phyloP scores from a whole-genome alignment of 2,888 invertebrate species.

The Pollenia angustigena region DNA sequence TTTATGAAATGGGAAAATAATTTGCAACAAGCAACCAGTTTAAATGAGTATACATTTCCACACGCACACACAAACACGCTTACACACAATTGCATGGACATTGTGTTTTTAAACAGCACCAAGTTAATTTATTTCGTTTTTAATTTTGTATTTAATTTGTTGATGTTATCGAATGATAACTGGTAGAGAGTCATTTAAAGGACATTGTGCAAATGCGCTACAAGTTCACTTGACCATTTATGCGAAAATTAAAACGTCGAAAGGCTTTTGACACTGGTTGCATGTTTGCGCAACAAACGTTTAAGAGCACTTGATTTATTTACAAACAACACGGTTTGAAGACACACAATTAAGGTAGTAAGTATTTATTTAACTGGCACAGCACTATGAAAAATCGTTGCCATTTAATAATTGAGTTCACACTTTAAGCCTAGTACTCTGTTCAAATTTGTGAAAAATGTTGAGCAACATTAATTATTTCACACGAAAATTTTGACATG shows the following conservation, averaged over 20 bases:
- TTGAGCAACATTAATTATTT: too few species aligned
- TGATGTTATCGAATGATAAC: background rate
- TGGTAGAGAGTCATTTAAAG: background rate
- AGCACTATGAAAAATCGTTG: too few species aligned
- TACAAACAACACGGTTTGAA: background rate
- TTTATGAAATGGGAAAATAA: conserved; percentile 56
- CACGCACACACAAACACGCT: background rate
- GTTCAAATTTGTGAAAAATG: too few species aligned
- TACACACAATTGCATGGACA: background rate
- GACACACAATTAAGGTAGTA: too few species aligned
- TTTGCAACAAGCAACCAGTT: conserved; percentile 24
- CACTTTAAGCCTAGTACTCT: too few species aligned
- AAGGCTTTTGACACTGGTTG: conserved; percentile 15
- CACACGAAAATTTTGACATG: too few species aligned
- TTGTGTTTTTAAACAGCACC: background rate
- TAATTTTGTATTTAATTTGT: conserved; percentile 15
- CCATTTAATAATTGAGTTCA: too few species aligned
- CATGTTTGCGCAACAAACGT: background rate
- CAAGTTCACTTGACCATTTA: background rate
- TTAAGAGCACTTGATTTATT: background rate
- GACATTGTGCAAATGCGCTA: background rate
- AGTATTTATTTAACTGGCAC: too few species aligned
- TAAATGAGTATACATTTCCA: background rate
- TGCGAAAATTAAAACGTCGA: background rate
- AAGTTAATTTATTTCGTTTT: background rate